Evolutionary conservation across 1,140 invertebrate species (phyloP).

Genomic region (Euwallacea fornicatus): DNA sequence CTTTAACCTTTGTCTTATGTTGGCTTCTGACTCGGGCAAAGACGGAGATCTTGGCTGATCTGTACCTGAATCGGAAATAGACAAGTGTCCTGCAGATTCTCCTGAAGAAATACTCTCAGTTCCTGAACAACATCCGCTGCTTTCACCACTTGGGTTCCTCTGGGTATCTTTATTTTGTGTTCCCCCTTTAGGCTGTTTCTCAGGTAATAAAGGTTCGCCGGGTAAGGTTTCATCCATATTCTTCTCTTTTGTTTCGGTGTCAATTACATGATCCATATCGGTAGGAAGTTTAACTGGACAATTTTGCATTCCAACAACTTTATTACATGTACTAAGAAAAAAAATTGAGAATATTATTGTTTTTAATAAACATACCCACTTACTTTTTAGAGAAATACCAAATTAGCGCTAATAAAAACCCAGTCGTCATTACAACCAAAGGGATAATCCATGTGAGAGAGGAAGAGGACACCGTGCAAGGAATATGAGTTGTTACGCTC

Average conservation of each 20-base stretch:
- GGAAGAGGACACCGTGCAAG: constrained; percentile 21
- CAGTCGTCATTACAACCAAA: constrained; percentile 46
- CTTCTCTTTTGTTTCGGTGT: constrained; percentile 34
- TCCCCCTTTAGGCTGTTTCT: constrained; percentile 47
- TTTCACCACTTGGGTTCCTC: constrained; percentile 56
- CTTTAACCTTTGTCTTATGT: constrained; percentile 30
- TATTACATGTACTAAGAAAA: constrained; percentile 19
- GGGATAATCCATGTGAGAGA: constrained; percentile 2
- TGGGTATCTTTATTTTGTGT: background rate
- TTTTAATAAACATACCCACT: constrained; percentile 27
- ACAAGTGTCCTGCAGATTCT: constrained; percentile 59
- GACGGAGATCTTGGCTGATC: constrained; percentile 41
- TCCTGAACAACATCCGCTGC: constrained; percentile 61
- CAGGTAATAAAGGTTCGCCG: constrained; percentile 47
- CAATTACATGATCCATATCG: constrained; percentile 52
- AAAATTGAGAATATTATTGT: background rate
- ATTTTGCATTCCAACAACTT: constrained; percentile 53
- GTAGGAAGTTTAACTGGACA: constrained; percentile 61
- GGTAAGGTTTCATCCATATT: constrained; percentile 34
- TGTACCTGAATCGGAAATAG: constrained; percentile 51
- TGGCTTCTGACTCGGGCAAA: constrained; percentile 15
- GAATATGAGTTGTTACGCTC: constrained; percentile 51
- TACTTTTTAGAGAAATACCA: constrained; percentile 54
- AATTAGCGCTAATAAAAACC: constrained; percentile 48
- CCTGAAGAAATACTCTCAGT: constrained; percentile 62